Conservation (phyloP, 2,113 vertebrate genomes). For the Gorilla gorilla region DNA sequence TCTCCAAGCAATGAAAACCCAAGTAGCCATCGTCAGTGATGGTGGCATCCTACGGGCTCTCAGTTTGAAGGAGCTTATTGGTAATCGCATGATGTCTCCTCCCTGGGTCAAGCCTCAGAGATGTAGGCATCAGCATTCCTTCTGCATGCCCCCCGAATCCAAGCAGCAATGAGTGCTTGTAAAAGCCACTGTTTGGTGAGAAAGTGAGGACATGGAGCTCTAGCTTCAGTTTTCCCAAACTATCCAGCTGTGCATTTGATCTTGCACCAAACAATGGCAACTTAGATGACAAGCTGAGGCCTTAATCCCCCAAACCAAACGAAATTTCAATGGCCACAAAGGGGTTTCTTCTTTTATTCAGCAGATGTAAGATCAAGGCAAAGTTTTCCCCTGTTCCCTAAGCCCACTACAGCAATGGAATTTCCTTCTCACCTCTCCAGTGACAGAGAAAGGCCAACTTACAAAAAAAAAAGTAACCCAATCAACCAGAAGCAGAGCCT, state of each 20-base stretch:
- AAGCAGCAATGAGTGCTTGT: background rate
- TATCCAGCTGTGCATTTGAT: background rate
- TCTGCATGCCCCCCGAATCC: rapidly evolving
- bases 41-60: background rate
- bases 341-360: background rate
- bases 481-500: background rate
- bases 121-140: background rate
- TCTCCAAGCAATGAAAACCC: background rate
- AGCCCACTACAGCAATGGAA: background rate
- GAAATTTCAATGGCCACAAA: no score
- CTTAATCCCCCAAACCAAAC: background rate
- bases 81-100: background rate
- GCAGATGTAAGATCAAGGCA: background rate
- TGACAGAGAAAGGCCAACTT: background rate
- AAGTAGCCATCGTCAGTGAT: background rate
- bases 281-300: background rate
- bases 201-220: background rate
- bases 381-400: background rate
- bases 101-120: background rate
- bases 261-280: background rate
- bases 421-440: background rate
- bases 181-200: no score
- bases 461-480: background rate
- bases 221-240: background rate
- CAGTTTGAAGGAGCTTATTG: background rate